A percentile compares a stretch with the other conserved stretches of the same genome.
Evolutionary conservation across 1,140 invertebrate species (phyloP).

Genomic region (Oreohelix idahoensis): DNA sequence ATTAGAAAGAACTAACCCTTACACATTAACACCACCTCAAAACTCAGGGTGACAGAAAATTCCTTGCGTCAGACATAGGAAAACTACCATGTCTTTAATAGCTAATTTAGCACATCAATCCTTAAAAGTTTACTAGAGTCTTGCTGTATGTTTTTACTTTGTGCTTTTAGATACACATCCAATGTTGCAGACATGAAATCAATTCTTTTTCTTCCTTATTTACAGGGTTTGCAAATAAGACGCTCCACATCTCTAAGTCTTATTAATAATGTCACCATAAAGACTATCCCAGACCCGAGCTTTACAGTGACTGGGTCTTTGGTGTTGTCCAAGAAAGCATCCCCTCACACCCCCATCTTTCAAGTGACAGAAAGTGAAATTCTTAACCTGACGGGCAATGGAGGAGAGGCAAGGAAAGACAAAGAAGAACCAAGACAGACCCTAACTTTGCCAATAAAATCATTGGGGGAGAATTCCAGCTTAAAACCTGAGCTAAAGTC

Average conservation of each 20-base stretch:
- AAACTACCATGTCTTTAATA: too few relatives aligned
- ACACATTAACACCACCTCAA: too few relatives aligned
- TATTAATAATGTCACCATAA: conserved; percentile 21
- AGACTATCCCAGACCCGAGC: background rate
- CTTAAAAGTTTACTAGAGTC: too few relatives aligned
- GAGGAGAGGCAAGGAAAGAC: background rate
- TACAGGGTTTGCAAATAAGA: background rate
- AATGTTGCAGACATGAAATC: too few relatives aligned
- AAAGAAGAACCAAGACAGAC: background rate
- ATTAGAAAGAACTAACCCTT: too few relatives aligned
- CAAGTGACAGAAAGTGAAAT: background rate
- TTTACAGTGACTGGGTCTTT: background rate
- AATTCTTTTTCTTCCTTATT: background rate
- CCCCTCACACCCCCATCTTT: background rate
- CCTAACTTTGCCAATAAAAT: background rate
- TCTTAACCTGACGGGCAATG: background rate
- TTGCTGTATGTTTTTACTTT: too few relatives aligned
- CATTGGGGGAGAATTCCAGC: background rate
- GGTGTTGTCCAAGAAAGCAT: background rate
- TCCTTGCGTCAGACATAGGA: too few relatives aligned
- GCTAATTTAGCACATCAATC: too few relatives aligned
- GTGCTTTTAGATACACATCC: too few relatives aligned
- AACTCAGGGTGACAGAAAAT: too few relatives aligned
- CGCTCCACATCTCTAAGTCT: conserved; percentile 13
- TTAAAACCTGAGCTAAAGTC: background rate